A percentile compares a stretch with the other conserved stretches of the same genome.
Evolutionary conservation across 2,113 vertebrate species (phyloP).

Genomic region (Coryphaenoides rupestris): DNA sequence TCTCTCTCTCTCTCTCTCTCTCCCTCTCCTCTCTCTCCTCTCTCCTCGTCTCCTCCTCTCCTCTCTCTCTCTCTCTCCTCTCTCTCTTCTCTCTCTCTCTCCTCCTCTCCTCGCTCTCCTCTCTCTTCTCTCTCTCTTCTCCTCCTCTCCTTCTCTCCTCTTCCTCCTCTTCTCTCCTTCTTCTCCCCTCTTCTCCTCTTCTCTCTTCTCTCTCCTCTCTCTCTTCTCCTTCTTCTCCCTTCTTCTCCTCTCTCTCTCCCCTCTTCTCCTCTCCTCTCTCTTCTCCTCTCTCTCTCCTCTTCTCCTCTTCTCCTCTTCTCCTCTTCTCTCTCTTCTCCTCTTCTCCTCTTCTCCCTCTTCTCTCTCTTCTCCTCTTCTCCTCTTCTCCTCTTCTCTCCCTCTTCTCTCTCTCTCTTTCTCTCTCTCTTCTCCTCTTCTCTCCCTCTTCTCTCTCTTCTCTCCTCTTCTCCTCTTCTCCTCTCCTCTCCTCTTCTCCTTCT

Average conservation of each 20-base stretch:
- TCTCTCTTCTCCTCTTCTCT: conserved; percentile 11
- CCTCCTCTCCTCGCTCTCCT: background rate
- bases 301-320: background rate
- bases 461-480: conserved; percentile 26
- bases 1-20: conserved; percentile 2
- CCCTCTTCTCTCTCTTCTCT: conserved; percentile 34
- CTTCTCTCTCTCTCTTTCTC: too few relatives aligned
- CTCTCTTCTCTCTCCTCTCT: too few relatives aligned
- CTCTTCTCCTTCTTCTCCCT: too few relatives aligned
- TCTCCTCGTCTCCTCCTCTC: too few relatives aligned
- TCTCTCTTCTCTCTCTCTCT: background rate
- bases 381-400: too few relatives aligned
- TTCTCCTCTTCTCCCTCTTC: background rate
- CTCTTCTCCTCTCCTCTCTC: too few relatives aligned
- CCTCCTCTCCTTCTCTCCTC: too few relatives aligned
- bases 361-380: background rate
- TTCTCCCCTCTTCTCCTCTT: conserved; percentile 6
- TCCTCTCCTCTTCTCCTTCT: too few relatives aligned
- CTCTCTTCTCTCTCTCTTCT: background rate
- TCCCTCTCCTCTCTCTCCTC: too few relatives aligned
- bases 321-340: background rate
- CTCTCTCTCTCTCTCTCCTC: background rate
- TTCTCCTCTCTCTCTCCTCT: too few relatives aligned
- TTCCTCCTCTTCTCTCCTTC: too few relatives aligned
- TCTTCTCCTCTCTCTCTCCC: too few relatives aligned